Percentiles rank a stretch among this genome's conserved stretches.
These are phyloP conservation scores for Jacana jacana DNA, from an alignment of 2,113 vertebrate species.

Conservation along the genomic window DNA sequence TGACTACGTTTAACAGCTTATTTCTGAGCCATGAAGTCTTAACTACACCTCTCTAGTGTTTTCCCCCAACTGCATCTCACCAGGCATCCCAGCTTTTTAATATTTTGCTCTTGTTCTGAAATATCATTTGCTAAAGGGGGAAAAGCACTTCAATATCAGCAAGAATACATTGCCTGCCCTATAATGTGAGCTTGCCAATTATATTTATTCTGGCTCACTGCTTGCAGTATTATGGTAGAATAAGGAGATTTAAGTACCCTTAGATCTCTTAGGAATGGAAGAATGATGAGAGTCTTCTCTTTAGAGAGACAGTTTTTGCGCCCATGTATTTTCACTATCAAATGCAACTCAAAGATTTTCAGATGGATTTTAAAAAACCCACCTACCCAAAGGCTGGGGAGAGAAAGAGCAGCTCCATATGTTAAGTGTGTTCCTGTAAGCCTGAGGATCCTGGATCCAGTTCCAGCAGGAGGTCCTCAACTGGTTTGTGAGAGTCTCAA, in stretches of 20 bases:
- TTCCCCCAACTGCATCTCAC: neutral
- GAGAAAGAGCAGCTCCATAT: constrained; percentile 57
- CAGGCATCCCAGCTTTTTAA: constrained; percentile 17
- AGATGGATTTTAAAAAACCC: constrained; percentile 76
- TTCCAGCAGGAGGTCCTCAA: constrained; percentile 63
- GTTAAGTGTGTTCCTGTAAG: constrained; percentile 64
- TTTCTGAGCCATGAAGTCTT: neutral
- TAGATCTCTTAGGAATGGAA: constrained; percentile 64
- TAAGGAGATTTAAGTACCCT: constrained; percentile 62
- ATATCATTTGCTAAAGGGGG: constrained; percentile 7
- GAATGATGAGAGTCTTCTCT: constrained; percentile 60
- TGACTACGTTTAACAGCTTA: neutral
- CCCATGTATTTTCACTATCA: constrained; percentile 55
- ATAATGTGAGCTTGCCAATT: constrained; percentile 51
- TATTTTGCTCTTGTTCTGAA: constrained; percentile 56
- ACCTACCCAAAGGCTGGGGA: constrained; percentile 75
- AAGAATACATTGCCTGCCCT: constrained; percentile 50
- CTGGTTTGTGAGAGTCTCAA: constrained; percentile 62
- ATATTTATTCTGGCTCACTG: constrained; percentile 68
- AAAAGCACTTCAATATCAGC: constrained; percentile 24
- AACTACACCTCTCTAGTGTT: neutral
- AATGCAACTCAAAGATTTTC: constrained; percentile 60
- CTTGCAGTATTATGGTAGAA: constrained; percentile 55
- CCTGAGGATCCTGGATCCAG: constrained; percentile 56
- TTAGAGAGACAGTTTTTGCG: constrained; percentile 53